phyloP scores from a whole-genome alignment of 2,888 invertebrate species.

The Apantesis nais region DNA sequence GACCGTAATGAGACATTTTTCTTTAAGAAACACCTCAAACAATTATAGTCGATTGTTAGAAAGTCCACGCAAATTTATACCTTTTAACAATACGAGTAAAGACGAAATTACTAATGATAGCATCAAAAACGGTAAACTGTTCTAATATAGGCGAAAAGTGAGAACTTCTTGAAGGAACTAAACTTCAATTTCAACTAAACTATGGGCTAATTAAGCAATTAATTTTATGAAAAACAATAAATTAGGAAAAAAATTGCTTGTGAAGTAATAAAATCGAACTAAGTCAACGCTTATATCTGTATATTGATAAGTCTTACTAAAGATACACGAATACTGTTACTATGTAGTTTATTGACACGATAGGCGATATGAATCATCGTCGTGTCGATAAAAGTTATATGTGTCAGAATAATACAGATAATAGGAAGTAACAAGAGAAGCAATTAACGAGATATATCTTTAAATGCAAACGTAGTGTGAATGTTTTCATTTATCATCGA shows the following conservation, averaged over 20 bases:
- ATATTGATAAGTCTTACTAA: background rate
- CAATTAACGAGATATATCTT: conserved; percentile 31
- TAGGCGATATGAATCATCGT: background rate
- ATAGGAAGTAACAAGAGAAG: conserved; percentile 21
- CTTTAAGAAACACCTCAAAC: conserved; percentile 51
- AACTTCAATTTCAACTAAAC: conserved; percentile 31
- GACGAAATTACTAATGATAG: conserved; percentile 22
- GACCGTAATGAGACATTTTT: conserved; percentile 52
- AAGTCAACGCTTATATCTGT: background rate
- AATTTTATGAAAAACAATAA: conserved; percentile 1
- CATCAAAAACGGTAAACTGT: conserved; percentile 5
- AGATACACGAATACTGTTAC: background rate
- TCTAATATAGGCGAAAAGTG: conserved; percentile 14
- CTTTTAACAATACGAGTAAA: conserved; percentile 22
- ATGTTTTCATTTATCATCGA: too few relatives aligned
- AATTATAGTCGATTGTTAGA: conserved; percentile 36
- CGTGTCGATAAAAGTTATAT: conserved; percentile 9
- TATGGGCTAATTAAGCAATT: conserved; percentile 23
- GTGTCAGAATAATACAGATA: conserved; percentile 4
- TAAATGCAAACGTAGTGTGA: conserved; percentile 29
- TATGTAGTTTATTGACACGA: conserved; percentile 1
- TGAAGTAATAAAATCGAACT: conserved; percentile 4
- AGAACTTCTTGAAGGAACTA: conserved; percentile 33
- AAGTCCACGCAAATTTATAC: conserved; percentile 21
- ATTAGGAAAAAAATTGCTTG: conserved; percentile 7